Base-by-base conservation (phyloP, 2,888 invertebrate species). In the Euphydryas editha region DNA sequence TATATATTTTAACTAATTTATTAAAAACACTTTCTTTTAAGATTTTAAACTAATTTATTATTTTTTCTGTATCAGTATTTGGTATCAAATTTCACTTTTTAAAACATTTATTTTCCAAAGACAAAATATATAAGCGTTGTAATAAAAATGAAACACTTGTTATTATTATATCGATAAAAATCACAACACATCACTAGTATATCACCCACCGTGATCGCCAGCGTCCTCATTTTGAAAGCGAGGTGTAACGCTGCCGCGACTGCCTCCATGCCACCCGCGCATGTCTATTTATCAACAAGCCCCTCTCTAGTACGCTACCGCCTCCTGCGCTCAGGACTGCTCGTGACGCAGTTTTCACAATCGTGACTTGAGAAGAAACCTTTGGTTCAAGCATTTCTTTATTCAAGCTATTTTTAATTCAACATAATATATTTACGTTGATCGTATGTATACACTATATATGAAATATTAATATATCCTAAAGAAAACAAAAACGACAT, bases 171-270 rank as follows among this genome's bases (percentile, higher is more conserved):
- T 21, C 13, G 8, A 36, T 30, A 36, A 46, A 44, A 60, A 60
- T 47, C 65, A 75, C 79, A 77, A 65, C 78, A 77, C 78, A 76
- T 69, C 78, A 78, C 72, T 72, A 54, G 36, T 54, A 51, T 51
- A 15, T 68, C 79, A 90, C 90, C 86, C 87, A 90, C 90, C 90
- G 86, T 87, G 54, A 84, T 76, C 74, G 86, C 81, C 81, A 88
- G 85, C 85, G 86, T 84, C 83, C 89, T 87, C 90, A 90, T 90
- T 78, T 83, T 84, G 83, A 74, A 73, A 78, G 72, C 73, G 75
- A 80, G 84, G 81, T 82, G 79, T 75, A n/a, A 79, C 83, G 80
- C 80, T 73, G 81, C 82, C 81, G 83, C 84, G 87, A 89, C 89
- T 90, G 88, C 70, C 78, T 70, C 56, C 65, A 64, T 55, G 66